Base-by-base conservation (phyloP, 92 coral and sea anemone genomes). In the Micromussa lordhowensis region DNA sequence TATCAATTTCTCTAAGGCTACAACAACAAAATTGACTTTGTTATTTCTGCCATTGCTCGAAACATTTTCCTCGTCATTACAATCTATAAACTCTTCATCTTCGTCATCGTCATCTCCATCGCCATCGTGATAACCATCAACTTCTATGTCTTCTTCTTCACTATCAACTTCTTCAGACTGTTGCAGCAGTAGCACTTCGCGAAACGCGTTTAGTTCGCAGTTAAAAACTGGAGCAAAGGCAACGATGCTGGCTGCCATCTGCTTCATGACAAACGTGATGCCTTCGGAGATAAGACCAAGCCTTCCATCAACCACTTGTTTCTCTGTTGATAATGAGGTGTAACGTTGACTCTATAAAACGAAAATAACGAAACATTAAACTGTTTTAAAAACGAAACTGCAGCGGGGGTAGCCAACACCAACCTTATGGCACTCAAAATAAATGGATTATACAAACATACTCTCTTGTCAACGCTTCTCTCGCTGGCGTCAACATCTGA, bases 401-500 rank as follows among this genome's bases (percentile, higher is more conserved):
- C 55, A 74, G 8, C 49, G 19, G 51, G 26, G 57, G 55, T 74
- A 74, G 78, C 51, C 78, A 74, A 74, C 78, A 74, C 78, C 78
- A 74, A 74, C 78, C 78, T 21, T 34, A 15, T 40, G 53, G 24
- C 78, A 31, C 57, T 32, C 29, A 74, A 74, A 35, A 17, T 74
- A 34, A 74, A 74, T 74, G 78, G 78, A 74, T 74, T 31, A 74
- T 74, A 35, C 49, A 74, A 16, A 74, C 78, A 36, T 74, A 74
- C 78, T 49, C 78, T 32, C 3, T 73, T 40, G 48, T 1, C 24
- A 40, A 32, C 19, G 49, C 78, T 74, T 74, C 28, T 54, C 53
- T 36, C 49, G 78, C 78, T 74, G 78, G 78, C 78, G 54, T 74
- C 78, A 74, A 74, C 78, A 74, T 74, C 55, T 74, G 78, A 32